Percentiles rank a stretch among this genome's conserved stretches.
Evolutionary conservation across 2,113 vertebrate species (phyloP).

Genomic region (Sakesphorus luctuosus): DNA sequence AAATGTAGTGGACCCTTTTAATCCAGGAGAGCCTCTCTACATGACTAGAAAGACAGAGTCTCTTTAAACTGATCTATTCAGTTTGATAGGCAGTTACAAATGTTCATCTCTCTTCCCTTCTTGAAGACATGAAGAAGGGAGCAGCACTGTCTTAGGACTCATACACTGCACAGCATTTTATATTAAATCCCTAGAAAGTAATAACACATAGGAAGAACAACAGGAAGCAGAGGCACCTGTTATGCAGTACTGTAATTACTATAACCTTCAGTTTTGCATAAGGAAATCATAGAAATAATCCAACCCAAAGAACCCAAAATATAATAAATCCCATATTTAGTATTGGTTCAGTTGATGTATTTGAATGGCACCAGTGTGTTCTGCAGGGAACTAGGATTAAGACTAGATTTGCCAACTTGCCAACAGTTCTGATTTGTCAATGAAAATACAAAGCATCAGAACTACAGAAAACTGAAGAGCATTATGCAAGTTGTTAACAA

Average conservation of each 20-base stretch:
- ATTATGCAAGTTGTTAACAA: background rate
- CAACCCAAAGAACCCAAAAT: background rate
- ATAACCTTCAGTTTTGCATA: background rate
- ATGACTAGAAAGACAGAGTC: background rate
- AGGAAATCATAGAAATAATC: background rate
- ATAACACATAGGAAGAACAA: background rate
- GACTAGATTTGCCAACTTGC: background rate
- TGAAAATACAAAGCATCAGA: background rate
- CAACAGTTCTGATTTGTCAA: background rate
- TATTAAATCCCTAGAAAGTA: background rate
- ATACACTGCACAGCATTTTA: background rate
- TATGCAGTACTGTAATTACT: background rate
- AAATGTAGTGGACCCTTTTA: slow-evolving; percentile 13
- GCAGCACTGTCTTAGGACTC: background rate
- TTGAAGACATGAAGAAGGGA: background rate
- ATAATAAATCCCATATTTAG: background rate
- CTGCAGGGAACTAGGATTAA: background rate
- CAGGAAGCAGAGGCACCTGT: background rate
- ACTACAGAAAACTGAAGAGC: background rate
- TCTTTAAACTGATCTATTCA: background rate
- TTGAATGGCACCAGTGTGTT: background rate
- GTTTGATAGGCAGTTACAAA: background rate
- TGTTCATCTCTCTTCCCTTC: background rate
- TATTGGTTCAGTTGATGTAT: background rate
- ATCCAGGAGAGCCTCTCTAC: background rate